These are phyloP conservation scores for Saxicola maurus DNA, from an alignment of 2,797 vertebrate genomes.

Conservation along the genomic window DNA sequence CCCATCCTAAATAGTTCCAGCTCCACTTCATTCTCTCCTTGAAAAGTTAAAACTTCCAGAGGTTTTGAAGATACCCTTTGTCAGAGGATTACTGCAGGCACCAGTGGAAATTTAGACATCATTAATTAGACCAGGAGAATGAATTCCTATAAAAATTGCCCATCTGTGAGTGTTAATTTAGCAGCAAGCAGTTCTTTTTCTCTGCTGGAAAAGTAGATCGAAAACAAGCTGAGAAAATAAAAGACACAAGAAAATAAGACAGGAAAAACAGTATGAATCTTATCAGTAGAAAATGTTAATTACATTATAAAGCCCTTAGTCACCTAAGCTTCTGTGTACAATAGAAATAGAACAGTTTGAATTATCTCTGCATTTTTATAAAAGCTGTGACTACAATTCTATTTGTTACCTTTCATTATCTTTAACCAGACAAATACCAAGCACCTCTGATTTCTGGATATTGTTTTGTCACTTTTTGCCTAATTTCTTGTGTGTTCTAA, in stretches of 20 bases:
- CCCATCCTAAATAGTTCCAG: neutral
- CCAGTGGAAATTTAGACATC: neutral
- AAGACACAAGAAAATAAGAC: neutral
- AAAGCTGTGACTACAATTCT: neutral
- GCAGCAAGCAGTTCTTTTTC: constrained; percentile 6
- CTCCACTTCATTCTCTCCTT: neutral
- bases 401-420: neutral
- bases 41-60: neutral
- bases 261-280: neutral
- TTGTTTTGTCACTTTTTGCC: neutral
- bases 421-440: neutral
- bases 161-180: neutral
- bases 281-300: constrained; percentile 32
- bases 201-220: neutral
- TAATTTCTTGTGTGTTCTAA: neutral
- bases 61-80: neutral
- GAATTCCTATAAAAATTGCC: neutral
- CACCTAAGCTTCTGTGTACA: neutral
- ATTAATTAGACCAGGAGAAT: neutral
- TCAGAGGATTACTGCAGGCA: neutral
- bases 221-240: constrained; percentile 22
- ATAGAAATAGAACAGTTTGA: neutral
- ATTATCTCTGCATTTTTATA: neutral
- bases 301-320: neutral
- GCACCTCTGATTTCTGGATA: neutral